Evolutionary conservation across 2,797 vertebrate species (phyloP).

Genomic region (Dicrostonyx torquatus): DNA sequence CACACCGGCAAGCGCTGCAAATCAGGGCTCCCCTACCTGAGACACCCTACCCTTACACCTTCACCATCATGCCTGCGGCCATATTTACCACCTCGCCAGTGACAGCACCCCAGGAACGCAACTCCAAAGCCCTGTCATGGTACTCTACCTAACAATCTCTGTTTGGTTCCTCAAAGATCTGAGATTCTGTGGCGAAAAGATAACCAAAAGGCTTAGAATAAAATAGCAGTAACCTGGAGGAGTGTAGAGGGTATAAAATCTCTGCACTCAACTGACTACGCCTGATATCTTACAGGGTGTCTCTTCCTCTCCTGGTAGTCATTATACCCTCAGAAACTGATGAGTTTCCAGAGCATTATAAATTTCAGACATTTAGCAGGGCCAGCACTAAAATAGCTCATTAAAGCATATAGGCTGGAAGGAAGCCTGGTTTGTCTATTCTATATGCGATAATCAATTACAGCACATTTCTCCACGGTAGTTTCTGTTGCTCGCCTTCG

Average conservation of each 20-base stretch:
- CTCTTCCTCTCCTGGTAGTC: background rate
- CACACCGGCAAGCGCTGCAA: background rate
- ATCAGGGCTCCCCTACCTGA: background rate
- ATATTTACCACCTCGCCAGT: background rate
- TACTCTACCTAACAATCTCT: background rate
- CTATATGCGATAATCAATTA: constrained; percentile 61
- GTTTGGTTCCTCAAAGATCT: background rate
- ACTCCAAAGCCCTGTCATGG: background rate
- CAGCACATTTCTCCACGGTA: constrained; percentile 31
- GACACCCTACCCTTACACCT: background rate
- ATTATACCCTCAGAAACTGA: constrained; percentile 50
- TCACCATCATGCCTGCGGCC: background rate
- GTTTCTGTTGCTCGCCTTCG: constrained; percentile 24
- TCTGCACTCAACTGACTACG: constrained; percentile 2
- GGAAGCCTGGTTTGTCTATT: constrained; percentile 37
- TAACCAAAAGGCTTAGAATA: background rate
- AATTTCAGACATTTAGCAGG: constrained; percentile 67
- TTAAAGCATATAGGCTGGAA: constrained; percentile 49
- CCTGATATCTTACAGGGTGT: background rate
- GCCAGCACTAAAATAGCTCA: constrained; percentile 66
- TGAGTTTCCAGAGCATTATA: constrained; percentile 56
- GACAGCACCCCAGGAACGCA: background rate
- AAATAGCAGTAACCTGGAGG: background rate
- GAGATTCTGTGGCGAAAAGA: background rate
- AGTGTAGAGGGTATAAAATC: background rate